Base-by-base conservation (phyloP, 2,113 vertebrate species). In the Lanius ludovicianus region DNA sequence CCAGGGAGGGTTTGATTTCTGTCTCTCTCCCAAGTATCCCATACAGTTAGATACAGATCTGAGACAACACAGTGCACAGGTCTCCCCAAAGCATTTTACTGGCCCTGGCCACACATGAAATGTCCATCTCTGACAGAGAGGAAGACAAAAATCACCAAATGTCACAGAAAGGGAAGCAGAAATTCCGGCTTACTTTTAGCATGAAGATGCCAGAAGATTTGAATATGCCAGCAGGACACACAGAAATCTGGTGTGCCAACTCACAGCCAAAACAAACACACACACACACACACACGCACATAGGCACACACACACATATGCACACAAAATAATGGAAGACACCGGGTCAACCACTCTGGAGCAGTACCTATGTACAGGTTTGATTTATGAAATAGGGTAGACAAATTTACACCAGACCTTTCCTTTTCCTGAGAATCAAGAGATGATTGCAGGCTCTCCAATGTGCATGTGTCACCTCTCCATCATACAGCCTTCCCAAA, bases 251-350 rank as follows among this genome's bases (percentile, higher is more conserved):
- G 11, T 57, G n/a, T 57, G 11, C 33, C 33, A 44, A 16, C 64
- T 33, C 52, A 53, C 28, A 83, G 39, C 9, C 37, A 37, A 81
- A 84, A 33, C 28, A 90, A 42, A 68, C 14, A 20, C 2, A 33
- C 4, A n/a, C 13, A 56, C 11, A 46, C 1, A 8, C 4, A 47
- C 28, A 42, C 11, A 7, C n/a, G n/a, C n/a, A n/a, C n/a, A n/a
- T n/a, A n/a, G n/a, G n/a, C n/a, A n/a, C n/a, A n/a, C 8, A 39
- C 25, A 30, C 3, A 30, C 15, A 41, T 10, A 39, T 2, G 31
- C 6, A 13, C 44, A 44, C 17, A 44, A 18, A 17, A 1, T 0
- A 4, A 49, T 35, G 60, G 64, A 63, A 75, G 42, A 47, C 17
- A 74, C 3, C 16, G 30, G 9, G 30, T 89, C 56, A 82, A 10